These are phyloP conservation scores for Saccostrea echinata DNA, from an alignment of 1,140 invertebrate species.

Conservation along the genomic window DNA sequence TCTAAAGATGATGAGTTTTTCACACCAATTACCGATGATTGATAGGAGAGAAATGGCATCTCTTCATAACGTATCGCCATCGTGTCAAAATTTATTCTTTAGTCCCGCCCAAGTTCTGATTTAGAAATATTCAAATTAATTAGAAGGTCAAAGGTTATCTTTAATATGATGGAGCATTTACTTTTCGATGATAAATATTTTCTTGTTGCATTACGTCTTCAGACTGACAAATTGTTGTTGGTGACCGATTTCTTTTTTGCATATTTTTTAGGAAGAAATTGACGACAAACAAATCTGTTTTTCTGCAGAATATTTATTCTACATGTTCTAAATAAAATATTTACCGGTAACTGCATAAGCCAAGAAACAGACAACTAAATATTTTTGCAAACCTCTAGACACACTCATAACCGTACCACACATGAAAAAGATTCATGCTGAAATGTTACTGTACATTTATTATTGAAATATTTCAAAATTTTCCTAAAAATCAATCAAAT, in stretches of 20 bases:
- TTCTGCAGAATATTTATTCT: too few relatives aligned
- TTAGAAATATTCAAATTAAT: constrained; percentile 21
- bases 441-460: too few relatives aligned
- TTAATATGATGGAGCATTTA: constrained; percentile 23
- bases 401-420: too few relatives aligned
- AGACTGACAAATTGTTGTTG: constrained; percentile 7
- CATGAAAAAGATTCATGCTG: too few relatives aligned
- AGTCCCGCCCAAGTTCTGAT: neutral
- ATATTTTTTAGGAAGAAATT: too few relatives aligned
- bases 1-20: neutral
- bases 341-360: too few relatives aligned
- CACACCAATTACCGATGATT: constrained; percentile 8
- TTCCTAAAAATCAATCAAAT: too few relatives aligned
- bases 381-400: too few relatives aligned
- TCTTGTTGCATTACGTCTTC: neutral
- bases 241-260: constrained; percentile 5
- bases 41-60: neutral
- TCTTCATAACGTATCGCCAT: neutral
- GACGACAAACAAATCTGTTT: too few relatives aligned
- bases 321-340: too few relatives aligned
- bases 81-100: neutral
- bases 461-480: too few relatives aligned
- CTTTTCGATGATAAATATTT: constrained; percentile 15
- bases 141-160: constrained; percentile 16
- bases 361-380: too few relatives aligned